Base-by-base conservation (phyloP, 2,888 invertebrate genomes). In the Cataglyphis livida region DNA sequence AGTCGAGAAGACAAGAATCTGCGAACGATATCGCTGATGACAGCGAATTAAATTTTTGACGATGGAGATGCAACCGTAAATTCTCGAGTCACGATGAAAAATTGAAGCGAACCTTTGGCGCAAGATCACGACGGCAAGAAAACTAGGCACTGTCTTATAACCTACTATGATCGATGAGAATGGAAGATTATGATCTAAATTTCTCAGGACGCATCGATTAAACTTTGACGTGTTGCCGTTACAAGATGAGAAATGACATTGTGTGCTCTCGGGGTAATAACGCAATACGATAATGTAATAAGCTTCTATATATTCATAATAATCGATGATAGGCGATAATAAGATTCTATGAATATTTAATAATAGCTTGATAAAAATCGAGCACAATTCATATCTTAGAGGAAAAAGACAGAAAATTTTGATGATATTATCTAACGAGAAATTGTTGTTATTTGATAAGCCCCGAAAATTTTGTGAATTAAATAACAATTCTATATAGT, bases 211-310 rank as follows among this genome's bases (percentile, higher is more conserved):
- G 35, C 59, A 78, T 78, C 78, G 73, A 78, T 78, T 78, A 78
- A 71, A 57, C 15, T 79, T 59, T 79, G 78, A 79, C 78, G 12
- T 79, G 38, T 32, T 44, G 41, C 18, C 73, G 73, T 68, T 76
- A 68, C 15, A 57, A 59, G 44, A 79, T 73, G 59, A 79, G 44
- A 71, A 79, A 71, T 61, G 21, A 18, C 41, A 71, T 44, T 48
- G 57, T 70, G 21, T 32, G 57, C 57, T 44, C 41, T n/a, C 10
- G 41, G 10, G 15, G 51, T 79, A 59, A n/a, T 79, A 71, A 79
- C 74, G 78, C 59, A 44, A 71, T 71, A 61, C 73, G 73, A 73
- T 79, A 79, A 79, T 73, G 78, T 79, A 73, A 79, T 71, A 79
- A 71, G 78, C 44, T 44, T 44, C 44, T 18, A 73, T 73, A 59